These are phyloP conservation scores for Proisotoma minuta DNA, from an alignment of 2,888 invertebrate genomes.

Conservation along the genomic window DNA sequence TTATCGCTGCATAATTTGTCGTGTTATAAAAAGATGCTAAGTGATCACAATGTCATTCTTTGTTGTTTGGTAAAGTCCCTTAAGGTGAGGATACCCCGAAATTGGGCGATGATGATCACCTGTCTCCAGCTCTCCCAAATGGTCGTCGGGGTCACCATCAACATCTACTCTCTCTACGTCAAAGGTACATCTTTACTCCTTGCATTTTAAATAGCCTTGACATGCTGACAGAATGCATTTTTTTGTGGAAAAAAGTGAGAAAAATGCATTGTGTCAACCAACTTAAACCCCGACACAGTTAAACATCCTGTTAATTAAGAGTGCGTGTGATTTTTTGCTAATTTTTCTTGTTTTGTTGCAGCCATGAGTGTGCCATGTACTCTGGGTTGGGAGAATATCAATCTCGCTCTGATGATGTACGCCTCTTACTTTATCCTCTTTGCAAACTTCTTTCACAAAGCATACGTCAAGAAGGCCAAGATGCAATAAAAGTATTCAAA, in stretches of 20 bases:
- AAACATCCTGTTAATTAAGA: too few species aligned
- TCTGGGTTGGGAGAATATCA: constrained; percentile 62
- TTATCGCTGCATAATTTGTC: too few species aligned
- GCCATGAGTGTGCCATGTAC: constrained; percentile 27
- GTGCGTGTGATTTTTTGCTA: background rate
- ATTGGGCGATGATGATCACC: constrained; percentile 47
- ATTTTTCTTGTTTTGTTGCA: constrained; percentile 23
- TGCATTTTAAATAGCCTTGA: too few species aligned
- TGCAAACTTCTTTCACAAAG: constrained; percentile 87
- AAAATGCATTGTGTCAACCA: too few species aligned
- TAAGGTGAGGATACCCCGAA: constrained; percentile 43
- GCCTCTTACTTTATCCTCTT: constrained; percentile 89
- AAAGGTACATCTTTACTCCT: too few species aligned
- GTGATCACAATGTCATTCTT: constrained; percentile 9
- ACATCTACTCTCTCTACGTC: constrained; percentile 43
- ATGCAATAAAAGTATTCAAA: too few species aligned
- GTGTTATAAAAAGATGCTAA: too few species aligned
- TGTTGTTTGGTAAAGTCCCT: constrained; percentile 30
- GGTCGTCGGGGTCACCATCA: constrained; percentile 46
- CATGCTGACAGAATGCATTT: too few species aligned
- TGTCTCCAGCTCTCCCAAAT: constrained; percentile 46
- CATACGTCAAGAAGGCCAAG: constrained; percentile 60
- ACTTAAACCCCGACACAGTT: too few species aligned
- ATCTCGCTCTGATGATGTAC: constrained; percentile 85
- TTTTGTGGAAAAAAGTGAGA: too few species aligned